Evolutionary conservation across 2,888 invertebrate genomes (phyloP), one percentile per base, ranked within the genome.

Genomic region (Drosophila prostipennis): DNA sequence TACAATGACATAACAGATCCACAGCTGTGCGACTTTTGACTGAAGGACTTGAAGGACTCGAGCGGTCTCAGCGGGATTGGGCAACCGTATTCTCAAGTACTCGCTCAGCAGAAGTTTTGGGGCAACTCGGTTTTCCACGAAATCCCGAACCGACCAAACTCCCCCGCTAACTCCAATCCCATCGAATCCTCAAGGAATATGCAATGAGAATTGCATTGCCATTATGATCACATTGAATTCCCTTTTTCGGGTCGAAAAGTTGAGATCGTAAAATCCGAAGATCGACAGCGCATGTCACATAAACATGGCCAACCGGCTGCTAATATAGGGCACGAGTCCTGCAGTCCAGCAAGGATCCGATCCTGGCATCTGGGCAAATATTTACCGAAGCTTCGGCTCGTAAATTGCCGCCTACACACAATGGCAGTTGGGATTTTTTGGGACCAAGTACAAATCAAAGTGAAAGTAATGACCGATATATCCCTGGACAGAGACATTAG

Each of bases 271-370:
- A 82, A 82, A 82, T 76, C 58, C 43, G n/a, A 59, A 78, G 70
- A 84, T 78, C 55, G 89, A 89, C 89, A 87, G 84, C 79, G 55
- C 53, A 59, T 53, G 84, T 78, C 82, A 79, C 83, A 87, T 87
- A 87, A 87, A 84, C 88, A 86, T 77, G 70, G 73, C 72, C 32
- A 46, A 72, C 51, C 87, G 87, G 79, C 87, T 85, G 85, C 79
- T 83, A 83, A 83, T 83, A 68, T 72, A 81, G 74, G 82, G 82
- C 82, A 79, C 85, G 87, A 84, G 78, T 42, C 69, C 58, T 23
- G 37, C 26, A 14, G 11, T 42, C 67, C 58, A 19, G 34, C 29
- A 29, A 16, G 39, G 49, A n/a, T 26, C 5, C 5, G 53, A 26
- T 49, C 52, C 23, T 16, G 43, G 74, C 84, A 85, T 83, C 84